Evolutionary conservation across 1,140 invertebrate species (phyloP), one percentile per base, ranked within the genome.

Genomic region (Apis florea): DNA sequence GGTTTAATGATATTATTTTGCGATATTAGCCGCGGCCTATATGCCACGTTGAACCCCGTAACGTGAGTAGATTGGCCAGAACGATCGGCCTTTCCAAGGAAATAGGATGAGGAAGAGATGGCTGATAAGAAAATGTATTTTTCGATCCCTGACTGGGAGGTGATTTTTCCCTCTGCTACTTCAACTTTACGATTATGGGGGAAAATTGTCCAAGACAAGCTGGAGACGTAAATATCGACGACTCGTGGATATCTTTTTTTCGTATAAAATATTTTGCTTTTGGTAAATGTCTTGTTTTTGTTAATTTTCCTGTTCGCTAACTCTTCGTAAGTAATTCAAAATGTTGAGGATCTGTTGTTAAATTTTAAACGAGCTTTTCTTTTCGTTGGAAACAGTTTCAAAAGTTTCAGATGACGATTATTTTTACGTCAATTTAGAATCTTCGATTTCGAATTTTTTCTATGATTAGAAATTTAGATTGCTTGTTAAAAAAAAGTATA

Each of bases 81-180:
- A 81, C 78, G 83, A 89, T 85, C 80, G 70, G 66, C 71, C 71
- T 78, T 82, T 63, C 68, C 63, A 70, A 72, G 89, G 85, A 90
- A 91, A 90, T 89, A 85, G 83, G 78, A 92, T 78, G 87, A 88
- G 83, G 88, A 90, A 88, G 88, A 88, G 87, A 91, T 91, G 89
- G 74, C 79, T 81, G 91, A 92, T 92, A 92, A 90, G 90, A 88
- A 86, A 91, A 92, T 89, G 89, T 88, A 88, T 91, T 90, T 91
- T 90, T 89, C 89, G 87, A 90, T 89, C 87, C 31, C 84, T 83
- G 86, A 83, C 76, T 69, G 79, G 82, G 31, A 83, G 77, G 88
- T 88, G 80, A 90, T 91, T 90, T 90, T 91, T 89, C 69, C 63
- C n/a, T 19, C 83, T 78, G 68, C 73, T 64, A 70, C 83, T 85